Evolutionary conservation across 2,797 vertebrate genomes (phyloP).

Genomic region (Alectoris magna): DNA sequence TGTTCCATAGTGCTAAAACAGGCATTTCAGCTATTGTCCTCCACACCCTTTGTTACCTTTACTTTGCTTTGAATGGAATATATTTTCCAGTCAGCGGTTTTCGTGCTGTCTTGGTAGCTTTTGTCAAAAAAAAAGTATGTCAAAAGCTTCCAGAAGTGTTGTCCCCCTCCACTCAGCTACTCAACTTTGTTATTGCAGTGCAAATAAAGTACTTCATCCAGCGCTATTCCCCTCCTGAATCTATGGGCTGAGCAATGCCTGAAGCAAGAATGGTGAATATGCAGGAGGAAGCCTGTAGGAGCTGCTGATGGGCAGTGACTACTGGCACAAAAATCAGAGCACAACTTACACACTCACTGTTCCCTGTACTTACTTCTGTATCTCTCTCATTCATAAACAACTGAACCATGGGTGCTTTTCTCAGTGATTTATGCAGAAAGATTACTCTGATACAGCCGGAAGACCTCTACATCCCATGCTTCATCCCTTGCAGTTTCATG

Average conservation of each 20-base stretch:
- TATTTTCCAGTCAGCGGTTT: background rate
- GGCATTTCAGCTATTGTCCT: background rate
- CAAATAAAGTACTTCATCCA: background rate
- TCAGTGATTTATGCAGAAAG: background rate
- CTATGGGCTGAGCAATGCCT: background rate
- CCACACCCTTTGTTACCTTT: background rate
- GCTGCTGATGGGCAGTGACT: background rate
- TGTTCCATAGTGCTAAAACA: background rate
- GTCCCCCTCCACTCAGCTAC: background rate
- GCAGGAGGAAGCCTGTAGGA: background rate
- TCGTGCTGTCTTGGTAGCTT: background rate
- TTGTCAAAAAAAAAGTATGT: background rate
- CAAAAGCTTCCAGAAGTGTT: background rate
- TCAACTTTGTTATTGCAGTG: background rate
- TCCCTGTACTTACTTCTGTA: background rate
- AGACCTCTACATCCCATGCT: background rate
- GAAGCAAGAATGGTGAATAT: background rate
- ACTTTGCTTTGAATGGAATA: background rate
- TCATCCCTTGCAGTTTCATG: background rate
- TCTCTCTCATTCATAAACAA: background rate
- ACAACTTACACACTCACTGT: background rate
- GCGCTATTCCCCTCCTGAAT: background rate
- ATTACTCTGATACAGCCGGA: rapidly evolving
- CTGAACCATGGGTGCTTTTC: background rate
- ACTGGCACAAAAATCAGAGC: background rate